Percentiles rank a stretch among this genome's conserved stretches.
phyloP scores from a whole-genome alignment of 2,888 invertebrate species.

The Microplitis deprimator region DNA sequence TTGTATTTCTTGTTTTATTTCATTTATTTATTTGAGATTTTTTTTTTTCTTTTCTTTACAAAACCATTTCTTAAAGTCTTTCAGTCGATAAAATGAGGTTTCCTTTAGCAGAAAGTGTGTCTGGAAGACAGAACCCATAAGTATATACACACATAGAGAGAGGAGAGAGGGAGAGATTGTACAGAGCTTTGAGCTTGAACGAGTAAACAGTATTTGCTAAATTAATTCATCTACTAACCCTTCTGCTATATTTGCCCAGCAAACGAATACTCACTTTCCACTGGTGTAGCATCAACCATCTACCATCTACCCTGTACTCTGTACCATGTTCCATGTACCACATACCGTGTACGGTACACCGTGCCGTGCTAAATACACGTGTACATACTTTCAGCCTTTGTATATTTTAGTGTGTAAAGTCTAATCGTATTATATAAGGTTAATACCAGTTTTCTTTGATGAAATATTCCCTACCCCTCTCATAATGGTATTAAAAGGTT shows the following conservation, averaged over 20 bases:
- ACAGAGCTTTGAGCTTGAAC: conserved; percentile 41
- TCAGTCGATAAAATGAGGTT: conserved; percentile 27
- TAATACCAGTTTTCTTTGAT: not conserved
- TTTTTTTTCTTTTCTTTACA: not conserved
- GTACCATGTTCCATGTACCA: not conserved
- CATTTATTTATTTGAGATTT: not conserved
- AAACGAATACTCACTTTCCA: conserved; percentile 44
- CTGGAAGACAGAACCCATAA: not conserved
- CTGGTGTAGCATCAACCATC: not conserved
- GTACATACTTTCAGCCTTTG: not conserved
- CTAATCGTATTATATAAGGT: not conserved
- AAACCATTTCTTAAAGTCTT: conserved; percentile 1
- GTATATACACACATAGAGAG: not conserved
- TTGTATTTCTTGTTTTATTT: not conserved
- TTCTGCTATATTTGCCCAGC: conserved; percentile 45
- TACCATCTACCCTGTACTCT: conserved; percentile 41
- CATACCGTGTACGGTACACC: not conserved
- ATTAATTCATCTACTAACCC: conserved; percentile 47
- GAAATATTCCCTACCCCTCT: not conserved
- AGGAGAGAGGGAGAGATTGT: conserved; percentile 8
- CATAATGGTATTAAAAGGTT: not conserved
- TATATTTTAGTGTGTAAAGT: not conserved
- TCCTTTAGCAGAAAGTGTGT: conserved; percentile 12
- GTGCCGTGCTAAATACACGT: not conserved
- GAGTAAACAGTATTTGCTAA: conserved; percentile 51